Evolutionary conservation across 2,888 invertebrate genomes (phyloP), one percentile per base, ranked within the genome.

Genomic region (Dolichopus griseipennis): DNA sequence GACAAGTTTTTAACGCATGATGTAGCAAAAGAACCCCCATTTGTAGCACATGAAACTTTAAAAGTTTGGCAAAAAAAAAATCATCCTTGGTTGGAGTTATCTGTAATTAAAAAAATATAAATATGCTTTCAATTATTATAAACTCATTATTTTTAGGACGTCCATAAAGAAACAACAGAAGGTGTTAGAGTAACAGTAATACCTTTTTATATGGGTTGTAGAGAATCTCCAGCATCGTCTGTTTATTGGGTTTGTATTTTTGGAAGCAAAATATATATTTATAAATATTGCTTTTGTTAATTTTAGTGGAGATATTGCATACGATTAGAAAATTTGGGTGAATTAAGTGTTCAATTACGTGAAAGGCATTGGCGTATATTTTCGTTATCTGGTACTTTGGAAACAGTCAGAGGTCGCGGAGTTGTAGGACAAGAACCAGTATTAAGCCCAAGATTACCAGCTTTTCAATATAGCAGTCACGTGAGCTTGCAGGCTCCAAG

Each of bases 341-440:
- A 91, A 61, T 84, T 91, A 68, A 91, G 92, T 67, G 94, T 98
- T 3, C 97, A 97, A 79, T 83, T 99, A 65, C 86, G 97, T 70
- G 97, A 98, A 83, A 85, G 98, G n/a, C 96, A 97, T 82, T 97
- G 97, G 97, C 87, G 97, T 74, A 97, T 98, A 79, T 97, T 97
- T 82, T 95, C 95, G 61, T 84, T 97, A 70, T 92, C 92, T 67
- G 93, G 94, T 67, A 96, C 97, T 18, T 83, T 97, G 75, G 97
- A 97, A 83, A 97, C 96, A 0, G 93, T 93, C 2, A 86, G 96
- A 73, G 97, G 97, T 0, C 86, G 97, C 75, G 97, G 81, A 1
- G 97, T 98, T 66, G 96, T 97, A n/a, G 97, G 97, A 0, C 95
- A 97, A 85, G 97, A 98, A 83, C 97, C 97, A 63, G 88, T 95